These are phyloP conservation scores for Clusia tigrina DNA, from an alignment of 2,888 invertebrate genomes.

Conservation along the genomic window DNA sequence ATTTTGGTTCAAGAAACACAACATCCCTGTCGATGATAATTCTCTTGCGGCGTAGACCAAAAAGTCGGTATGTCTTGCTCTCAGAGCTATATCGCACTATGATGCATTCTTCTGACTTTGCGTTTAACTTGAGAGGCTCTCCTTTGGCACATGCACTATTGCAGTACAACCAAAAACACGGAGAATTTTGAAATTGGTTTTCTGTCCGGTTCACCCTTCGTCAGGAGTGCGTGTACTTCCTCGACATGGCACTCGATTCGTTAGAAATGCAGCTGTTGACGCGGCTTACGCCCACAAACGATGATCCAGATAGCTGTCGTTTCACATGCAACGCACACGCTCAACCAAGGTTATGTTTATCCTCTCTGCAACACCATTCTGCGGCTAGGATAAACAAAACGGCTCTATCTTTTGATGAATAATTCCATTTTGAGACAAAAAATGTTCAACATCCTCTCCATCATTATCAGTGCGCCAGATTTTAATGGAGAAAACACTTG, in stretches of 20 bases:
- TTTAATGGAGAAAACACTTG: neutral
- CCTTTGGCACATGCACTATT: neutral
- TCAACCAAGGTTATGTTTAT: neutral
- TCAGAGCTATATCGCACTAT: neutral
- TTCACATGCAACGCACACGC: neutral
- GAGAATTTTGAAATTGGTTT: too few relatives aligned
- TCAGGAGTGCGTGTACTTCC: neutral
- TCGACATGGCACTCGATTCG: neutral
- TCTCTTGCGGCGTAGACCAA: neutral
- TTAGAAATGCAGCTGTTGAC: neutral
- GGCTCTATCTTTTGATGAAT: neutral
- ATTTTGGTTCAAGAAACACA: too few relatives aligned
- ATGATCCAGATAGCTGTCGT: neutral
- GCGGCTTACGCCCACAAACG: neutral
- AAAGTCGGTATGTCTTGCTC: neutral
- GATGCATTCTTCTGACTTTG: neutral
- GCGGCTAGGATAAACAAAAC: neutral
- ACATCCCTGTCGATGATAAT: neutral
- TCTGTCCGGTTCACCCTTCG: neutral
- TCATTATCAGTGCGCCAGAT: neutral
- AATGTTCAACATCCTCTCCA: neutral
- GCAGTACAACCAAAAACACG: neutral
- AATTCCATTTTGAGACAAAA: neutral
- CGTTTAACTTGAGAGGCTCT: neutral
- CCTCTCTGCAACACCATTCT: neutral